These are phyloP conservation scores for Phyllotreta striolata DNA, from an alignment of 2,888 invertebrate genomes.

Conservation along the genomic window DNA sequence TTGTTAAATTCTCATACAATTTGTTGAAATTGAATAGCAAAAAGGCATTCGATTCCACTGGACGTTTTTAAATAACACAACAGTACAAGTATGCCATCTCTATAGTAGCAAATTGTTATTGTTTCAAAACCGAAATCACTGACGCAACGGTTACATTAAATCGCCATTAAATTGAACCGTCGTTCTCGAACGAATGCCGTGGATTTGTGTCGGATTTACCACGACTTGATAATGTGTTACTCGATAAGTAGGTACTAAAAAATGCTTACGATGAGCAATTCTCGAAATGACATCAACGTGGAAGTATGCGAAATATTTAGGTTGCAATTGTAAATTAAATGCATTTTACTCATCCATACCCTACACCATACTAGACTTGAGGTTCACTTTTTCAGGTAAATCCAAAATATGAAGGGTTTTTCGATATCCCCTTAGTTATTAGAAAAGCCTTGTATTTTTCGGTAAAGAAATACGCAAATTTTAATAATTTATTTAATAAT, in stretches of 20 bases:
- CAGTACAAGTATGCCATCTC: slow-evolving; percentile 11
- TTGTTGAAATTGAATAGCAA: no score
- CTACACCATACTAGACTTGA: no score
- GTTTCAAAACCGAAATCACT: slow-evolving; percentile 12
- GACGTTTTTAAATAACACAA: no score
- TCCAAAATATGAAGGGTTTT: no score
- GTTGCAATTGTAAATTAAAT: slow-evolving; percentile 6
- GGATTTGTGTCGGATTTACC: slow-evolving; percentile 6
- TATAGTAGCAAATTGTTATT: slow-evolving; percentile 21
- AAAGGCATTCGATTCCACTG: no score
- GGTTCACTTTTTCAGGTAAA: no score
- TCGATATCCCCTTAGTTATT: no score
- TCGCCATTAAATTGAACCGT: slow-evolving; percentile 4
- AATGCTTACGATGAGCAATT: background rate
- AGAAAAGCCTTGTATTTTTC: no score
- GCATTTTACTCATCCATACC: no score
- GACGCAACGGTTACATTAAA: slow-evolving; percentile 24
- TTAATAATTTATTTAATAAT: no score
- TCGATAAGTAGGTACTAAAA: background rate
- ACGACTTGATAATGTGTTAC: slow-evolving; percentile 4
- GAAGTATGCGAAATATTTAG: slow-evolving; percentile 27
- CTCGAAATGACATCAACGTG: slow-evolving; percentile 21
- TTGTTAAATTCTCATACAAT: no score
- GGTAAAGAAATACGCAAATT: no score
- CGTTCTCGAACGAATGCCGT: background rate